These are phyloP conservation scores for Tenthredo notha DNA, from an alignment of 2,888 invertebrate genomes.

Conservation along the genomic window DNA sequence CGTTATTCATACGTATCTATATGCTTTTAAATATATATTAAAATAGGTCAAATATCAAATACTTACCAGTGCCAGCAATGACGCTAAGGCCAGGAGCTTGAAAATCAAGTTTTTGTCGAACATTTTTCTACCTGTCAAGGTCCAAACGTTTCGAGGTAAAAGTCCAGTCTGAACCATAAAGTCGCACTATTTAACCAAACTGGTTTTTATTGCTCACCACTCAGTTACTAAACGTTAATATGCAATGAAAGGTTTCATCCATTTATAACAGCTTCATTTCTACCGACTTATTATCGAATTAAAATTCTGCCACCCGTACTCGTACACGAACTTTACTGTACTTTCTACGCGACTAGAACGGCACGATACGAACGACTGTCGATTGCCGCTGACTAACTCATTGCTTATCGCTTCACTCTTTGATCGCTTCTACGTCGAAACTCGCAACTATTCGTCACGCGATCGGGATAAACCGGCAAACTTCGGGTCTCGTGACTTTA, in stretches of 20 bases:
- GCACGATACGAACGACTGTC: conserved; percentile 1
- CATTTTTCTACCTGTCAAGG: conserved; percentile 49
- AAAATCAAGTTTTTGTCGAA: conserved; percentile 41
- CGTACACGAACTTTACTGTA: not conserved
- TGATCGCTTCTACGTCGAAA: conserved; percentile 5
- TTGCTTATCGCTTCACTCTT: conserved; percentile 11
- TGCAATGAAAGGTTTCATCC: not conserved
- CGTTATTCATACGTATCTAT: not conserved
- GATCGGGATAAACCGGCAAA: not conserved
- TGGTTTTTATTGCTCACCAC: not conserved
- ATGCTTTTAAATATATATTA: not conserved
- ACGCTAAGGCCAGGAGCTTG: conserved; percentile 1
- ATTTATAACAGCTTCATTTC: conserved; percentile 1
- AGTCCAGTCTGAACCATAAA: conserved; percentile 14
- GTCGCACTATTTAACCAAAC: not conserved
- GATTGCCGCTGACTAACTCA: not conserved
- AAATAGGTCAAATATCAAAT: not conserved
- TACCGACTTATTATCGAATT: not conserved
- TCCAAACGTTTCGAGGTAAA: conserved; percentile 33
- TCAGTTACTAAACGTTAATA: not conserved
- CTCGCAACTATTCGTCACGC: not conserved
- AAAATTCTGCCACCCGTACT: not conserved
- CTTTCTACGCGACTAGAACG: not conserved
- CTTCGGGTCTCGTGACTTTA: not conserved
- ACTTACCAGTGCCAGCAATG: conserved; percentile 41